Base-by-base conservation (phyloP, 2,113 vertebrate species). In the Alethe diademata region DNA sequence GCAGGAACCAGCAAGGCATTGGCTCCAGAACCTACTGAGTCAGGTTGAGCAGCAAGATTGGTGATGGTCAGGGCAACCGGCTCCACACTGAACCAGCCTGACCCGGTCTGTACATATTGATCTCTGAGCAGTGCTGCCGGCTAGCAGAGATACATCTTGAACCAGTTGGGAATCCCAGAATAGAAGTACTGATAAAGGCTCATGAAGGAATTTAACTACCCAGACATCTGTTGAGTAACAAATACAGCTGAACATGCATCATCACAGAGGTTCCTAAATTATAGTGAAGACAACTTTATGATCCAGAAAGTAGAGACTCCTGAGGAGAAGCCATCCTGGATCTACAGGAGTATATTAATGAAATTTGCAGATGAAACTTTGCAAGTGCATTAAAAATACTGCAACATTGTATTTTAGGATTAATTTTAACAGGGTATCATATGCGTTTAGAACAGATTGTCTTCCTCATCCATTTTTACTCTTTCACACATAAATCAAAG, bases 151-250 rank as follows among this genome's bases (percentile, higher is more conserved):
- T 94, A 90, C 93, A 93, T 96, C 94, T 96, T 96, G 93, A 96
- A 96, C 85, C 95, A 80, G 93, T 88, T 97, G 96, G 94, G 94
- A 96, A 96, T 90, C 95, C 92, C 86, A 95, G 82, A 95, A 95
- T 93, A 96, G 90, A 95, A 95, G 75, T 56, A 88, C 93, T 96
- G 93, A 92, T 93, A 96, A 95, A 97, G 90, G 85, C 95, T 97
- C 96, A 87, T 97, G 87, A 69, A 97, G 94, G 97, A 98, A 95
- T 97, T 95, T 97, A 97, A 97, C 92, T 96, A 97, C 97, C 85
- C 98, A 97, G 96, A 97, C 98, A 98, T 98, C 97, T 98, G 97
- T 67, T 97, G 97, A 93, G 95, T 96, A 98, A 97, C 96, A 97
- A 97, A 98, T 96, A 75, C 83, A 97, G 97, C 97, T 98, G 97